Evolutionary conservation across 2,113 vertebrate genomes (phyloP), one percentile per base, ranked within the genome.

Genomic region (Cyrtonyx montezumae): DNA sequence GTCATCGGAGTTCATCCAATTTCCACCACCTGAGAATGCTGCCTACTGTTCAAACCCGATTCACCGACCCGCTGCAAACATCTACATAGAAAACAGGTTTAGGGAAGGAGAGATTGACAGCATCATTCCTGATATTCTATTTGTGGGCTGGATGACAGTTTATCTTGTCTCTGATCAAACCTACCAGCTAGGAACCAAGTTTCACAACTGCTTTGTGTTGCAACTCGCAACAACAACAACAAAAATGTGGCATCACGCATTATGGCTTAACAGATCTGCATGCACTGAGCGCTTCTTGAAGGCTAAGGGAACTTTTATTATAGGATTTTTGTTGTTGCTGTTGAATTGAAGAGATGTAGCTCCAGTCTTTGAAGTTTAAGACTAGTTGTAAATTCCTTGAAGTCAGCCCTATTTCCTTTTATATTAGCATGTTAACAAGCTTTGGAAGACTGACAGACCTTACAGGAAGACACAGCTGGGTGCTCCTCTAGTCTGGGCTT

Each of bases 341-440:
- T 71, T 84, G 81, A 61, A 83, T 66, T 69, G 91, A 92, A 88
- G 90, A 90, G 91, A 97, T 78, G 92, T 36, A 92, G 89, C 93
- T 94, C 76, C 46, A 40, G 87, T 93, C 97, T 98, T 98, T 98
- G 98, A 98, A 98, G 98, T 98, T 98, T 97, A 98, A 98, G 95
- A 96, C 96, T 96, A 97, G 97, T 97, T 98, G 97, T 98, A 98
- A 98, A 98, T 98, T 97, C 97, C 97, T 98, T 98, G 97, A 98
- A 98, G 97, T 97, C 93, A 94, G 56, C 94, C 96, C 93, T 96
- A 97, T 96, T 98, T 98, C 98, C 97, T 98, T 98, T 98, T 97
- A 97, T 98, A 98, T 97, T 97, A 98, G 96, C 95, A 97, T 98
- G 98, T 98, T 98, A 98, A 98, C 98, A 98, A 98, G 97, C 97